Evolutionary conservation across 2,888 invertebrate genomes (phyloP).

Genomic region (Argynnis bischoffii): DNA sequence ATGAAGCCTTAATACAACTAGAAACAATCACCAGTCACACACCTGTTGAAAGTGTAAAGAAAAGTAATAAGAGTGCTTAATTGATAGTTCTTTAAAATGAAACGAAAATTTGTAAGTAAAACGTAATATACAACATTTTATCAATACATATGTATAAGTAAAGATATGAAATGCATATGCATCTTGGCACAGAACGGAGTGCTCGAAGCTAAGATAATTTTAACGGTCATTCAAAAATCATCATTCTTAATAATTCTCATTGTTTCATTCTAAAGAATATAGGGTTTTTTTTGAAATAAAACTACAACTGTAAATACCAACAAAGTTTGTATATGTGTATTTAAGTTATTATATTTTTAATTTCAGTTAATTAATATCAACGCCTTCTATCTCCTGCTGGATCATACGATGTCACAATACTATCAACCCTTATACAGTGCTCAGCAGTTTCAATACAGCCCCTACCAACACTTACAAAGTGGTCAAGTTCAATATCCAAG

Average conservation of each 20-base stretch:
- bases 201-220: too few relatives aligned
- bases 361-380: slow-evolving; percentile 38
- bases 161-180: neutral
- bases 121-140: neutral
- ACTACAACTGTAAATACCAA: neutral
- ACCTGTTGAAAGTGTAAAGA: neutral
- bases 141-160: too few relatives aligned
- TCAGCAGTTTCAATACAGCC: slow-evolving; percentile 26
- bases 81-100: slow-evolving; percentile 8
- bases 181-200: too few relatives aligned
- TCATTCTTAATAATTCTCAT: too few relatives aligned
- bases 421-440: slow-evolving; percentile 20
- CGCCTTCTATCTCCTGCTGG: slow-evolving; percentile 24
- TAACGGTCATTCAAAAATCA: too few relatives aligned
- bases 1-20: neutral
- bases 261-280: too few relatives aligned
- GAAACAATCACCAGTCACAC: slow-evolving; percentile 13
- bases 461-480: slow-evolving; percentile 25
- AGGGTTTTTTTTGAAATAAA: too few relatives aligned
- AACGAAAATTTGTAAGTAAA: slow-evolving; percentile 16
- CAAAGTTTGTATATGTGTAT: neutral
- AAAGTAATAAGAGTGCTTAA: neutral
- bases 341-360: slow-evolving; percentile 3
- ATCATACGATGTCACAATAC: slow-evolving; percentile 28
- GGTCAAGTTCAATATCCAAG: slow-evolving; percentile 16